Percentiles rank a stretch among this genome's conserved stretches.
Evolutionary conservation across 2,888 invertebrate genomes (phyloP).

Genomic region (Clanis bilineata): DNA sequence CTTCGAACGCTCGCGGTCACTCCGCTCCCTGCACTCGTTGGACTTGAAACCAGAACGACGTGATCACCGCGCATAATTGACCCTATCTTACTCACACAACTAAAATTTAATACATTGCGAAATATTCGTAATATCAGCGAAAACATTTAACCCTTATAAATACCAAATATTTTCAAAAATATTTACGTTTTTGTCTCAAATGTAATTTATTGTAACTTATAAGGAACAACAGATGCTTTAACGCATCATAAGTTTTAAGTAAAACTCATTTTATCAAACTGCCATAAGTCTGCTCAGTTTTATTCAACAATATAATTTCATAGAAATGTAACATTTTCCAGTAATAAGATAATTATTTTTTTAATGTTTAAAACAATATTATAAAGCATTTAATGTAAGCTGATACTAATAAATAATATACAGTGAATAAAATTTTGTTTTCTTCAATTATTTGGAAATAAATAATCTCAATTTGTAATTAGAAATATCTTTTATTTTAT

Average conservation of each 20-base stretch:
- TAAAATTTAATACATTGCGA: neutral
- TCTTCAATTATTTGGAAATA: conserved; percentile 27
- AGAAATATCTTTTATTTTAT: conserved; percentile 6
- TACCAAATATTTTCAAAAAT: neutral
- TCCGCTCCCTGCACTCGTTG: conserved; percentile 85
- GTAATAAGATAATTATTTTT: conserved; percentile 31
- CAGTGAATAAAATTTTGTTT: conserved; percentile 47
- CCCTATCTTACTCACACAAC: neutral
- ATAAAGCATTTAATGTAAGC: conserved; percentile 59
- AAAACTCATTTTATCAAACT: conserved; percentile 30
- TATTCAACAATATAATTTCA: conserved; percentile 21
- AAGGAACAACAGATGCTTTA: neutral
- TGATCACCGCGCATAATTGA: conserved; percentile 61
- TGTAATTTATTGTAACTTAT: neutral
- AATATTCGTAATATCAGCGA: neutral
- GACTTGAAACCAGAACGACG: conserved; percentile 77
- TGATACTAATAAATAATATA: conserved; percentile 72
- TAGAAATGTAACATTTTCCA: conserved; percentile 30
- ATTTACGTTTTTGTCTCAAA: neutral
- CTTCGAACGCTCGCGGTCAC: conserved; percentile 91
- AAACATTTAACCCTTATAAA: neutral
- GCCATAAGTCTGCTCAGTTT: conserved; percentile 61
- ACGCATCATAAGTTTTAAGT: neutral
- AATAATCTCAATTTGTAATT: neutral
- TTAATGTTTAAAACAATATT: conserved; percentile 37